Evolutionary conservation across 2,888 invertebrate genomes (phyloP), one percentile per base, ranked within the genome.

Genomic region (Trichacis sp.): DNA sequence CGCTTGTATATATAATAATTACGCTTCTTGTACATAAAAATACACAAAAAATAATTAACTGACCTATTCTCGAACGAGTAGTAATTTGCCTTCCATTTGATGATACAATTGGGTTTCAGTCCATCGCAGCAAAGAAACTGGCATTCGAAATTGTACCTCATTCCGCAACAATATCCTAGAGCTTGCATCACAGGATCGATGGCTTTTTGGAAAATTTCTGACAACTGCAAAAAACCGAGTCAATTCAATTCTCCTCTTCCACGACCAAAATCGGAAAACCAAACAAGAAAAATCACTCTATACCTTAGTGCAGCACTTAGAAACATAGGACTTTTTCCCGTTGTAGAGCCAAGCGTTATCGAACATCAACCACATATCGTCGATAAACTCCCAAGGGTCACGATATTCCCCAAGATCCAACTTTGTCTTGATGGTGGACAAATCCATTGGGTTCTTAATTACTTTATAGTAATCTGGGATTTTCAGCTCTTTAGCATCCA

Each of bases 331-430:
- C 43, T 97, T 97, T 86, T 99, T 99, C 65, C 96, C 91, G 86
- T 99, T 99, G 85, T 99, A 99, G 8, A 98, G 88, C 99, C 99
- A 99, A 5, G 99, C 99, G 85, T 99, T 99, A 79, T 99, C 98
- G 82, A 99, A 98, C 99, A 99, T 99, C 71, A 98, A 89, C 97
- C 98, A 99, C 1, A 99, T 96, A 84, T 99, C 99, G 80, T 99
- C 98, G 1, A 98, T 97, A 84, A 97, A 99, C 84, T 98, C 96
- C 98, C 98, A 98, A 0, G 98, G 98, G 87, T 98, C 97, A 61
- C 91, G 91, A 85, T 98, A 99, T 79, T 95, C 92, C 30, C 97
- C 98, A 53, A 92, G 92, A 81, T 97, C 95, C 55, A 99, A 87
- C 84, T 97, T 98, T 77, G 92, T 89, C 81, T 94, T 94, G 73